A percentile compares a stretch with the other conserved stretches of the same genome.
Evolutionary conservation across 2,888 invertebrate genomes (phyloP).

Genomic region (Stenchaetothrips biformis): DNA sequence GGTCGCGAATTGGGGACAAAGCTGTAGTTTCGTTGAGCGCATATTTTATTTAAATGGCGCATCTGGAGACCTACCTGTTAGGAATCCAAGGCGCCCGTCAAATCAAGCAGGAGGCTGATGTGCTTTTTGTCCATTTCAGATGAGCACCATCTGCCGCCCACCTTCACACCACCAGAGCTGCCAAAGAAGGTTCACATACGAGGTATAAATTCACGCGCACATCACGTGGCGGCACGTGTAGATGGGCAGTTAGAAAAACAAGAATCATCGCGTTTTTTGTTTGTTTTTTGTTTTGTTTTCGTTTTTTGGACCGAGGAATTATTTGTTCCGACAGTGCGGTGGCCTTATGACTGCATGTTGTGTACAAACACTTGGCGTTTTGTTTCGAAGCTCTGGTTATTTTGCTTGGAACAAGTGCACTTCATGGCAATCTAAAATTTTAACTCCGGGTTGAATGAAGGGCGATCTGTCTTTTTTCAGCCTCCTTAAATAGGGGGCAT

Average conservation of each 20-base stretch:
- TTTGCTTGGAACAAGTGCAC: neutral
- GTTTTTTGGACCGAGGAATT: conserved; percentile 28
- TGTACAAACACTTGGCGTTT: too few species aligned
- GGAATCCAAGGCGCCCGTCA: too few species aligned
- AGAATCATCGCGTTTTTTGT: conserved; percentile 48
- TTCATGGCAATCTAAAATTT: neutral
- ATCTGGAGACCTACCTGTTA: too few species aligned
- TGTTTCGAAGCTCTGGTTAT: too few species aligned
- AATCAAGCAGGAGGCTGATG: neutral
- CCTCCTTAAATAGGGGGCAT: neutral
- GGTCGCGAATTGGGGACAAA: too few species aligned
- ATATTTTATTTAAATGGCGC: too few species aligned
- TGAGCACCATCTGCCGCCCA: conserved; percentile 96
- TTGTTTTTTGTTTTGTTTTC: conserved; percentile 44
- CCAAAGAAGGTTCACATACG: conserved; percentile 97
- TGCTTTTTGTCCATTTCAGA: conserved; percentile 65
- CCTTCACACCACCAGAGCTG: conserved; percentile 98
- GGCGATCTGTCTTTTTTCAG: neutral
- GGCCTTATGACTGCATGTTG: too few species aligned
- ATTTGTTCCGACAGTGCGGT: neutral
- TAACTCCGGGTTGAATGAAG: neutral
- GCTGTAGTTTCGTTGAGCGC: too few species aligned
- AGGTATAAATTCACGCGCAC: conserved; percentile 57
- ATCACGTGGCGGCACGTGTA: conserved; percentile 40
- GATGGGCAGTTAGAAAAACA: neutral